A percentile compares a stretch with the other conserved stretches of the same genome.
phyloP scores from a whole-genome alignment of 2,888 invertebrate genomes.

The Mesoligia furuncula region DNA sequence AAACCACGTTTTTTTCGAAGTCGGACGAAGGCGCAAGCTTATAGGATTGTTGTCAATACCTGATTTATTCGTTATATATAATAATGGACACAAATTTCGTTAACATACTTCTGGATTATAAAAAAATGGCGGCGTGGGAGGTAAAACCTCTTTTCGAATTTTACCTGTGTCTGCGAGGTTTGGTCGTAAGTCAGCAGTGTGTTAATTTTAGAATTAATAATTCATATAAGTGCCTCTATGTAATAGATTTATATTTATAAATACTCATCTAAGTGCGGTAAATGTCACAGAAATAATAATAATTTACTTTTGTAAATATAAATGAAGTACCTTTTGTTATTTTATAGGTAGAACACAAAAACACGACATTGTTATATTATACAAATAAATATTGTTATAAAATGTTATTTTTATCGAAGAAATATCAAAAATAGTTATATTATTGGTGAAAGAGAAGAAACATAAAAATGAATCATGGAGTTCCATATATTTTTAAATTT shows the following conservation, averaged over 20 bases:
- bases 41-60: slow-evolving; percentile 62
- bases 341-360: slow-evolving; percentile 58
- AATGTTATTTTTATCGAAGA: slow-evolving; percentile 59
- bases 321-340: slow-evolving; percentile 72
- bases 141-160: not conserved
- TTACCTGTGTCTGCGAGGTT: slow-evolving; percentile 19
- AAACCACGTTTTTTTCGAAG: slow-evolving; percentile 49
- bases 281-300: slow-evolving; percentile 70
- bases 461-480: slow-evolving; percentile 10
- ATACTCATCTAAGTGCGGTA: slow-evolving; percentile 76
- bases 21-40: slow-evolving; percentile 47
- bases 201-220: slow-evolving; percentile 52
- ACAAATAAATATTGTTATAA: slow-evolving; percentile 57
- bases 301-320: slow-evolving; percentile 79
- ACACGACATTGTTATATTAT: slow-evolving; percentile 64
- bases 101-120: slow-evolving; percentile 23
- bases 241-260: slow-evolving; percentile 72
- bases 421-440: slow-evolving; percentile 32
- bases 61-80: slow-evolving; percentile 65
- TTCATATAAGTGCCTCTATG: slow-evolving; percentile 67
- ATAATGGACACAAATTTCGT: slow-evolving; percentile 53
- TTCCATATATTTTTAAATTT: slow-evolving; percentile 31
- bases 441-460: slow-evolving; percentile 21
- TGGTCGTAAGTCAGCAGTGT: slow-evolving; percentile 39
- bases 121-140: not conserved